Evolutionary conservation across 2,797 vertebrate genomes (phyloP), one percentile per base, ranked within the genome.

Genomic region (Fistularia tabacaria): DNA sequence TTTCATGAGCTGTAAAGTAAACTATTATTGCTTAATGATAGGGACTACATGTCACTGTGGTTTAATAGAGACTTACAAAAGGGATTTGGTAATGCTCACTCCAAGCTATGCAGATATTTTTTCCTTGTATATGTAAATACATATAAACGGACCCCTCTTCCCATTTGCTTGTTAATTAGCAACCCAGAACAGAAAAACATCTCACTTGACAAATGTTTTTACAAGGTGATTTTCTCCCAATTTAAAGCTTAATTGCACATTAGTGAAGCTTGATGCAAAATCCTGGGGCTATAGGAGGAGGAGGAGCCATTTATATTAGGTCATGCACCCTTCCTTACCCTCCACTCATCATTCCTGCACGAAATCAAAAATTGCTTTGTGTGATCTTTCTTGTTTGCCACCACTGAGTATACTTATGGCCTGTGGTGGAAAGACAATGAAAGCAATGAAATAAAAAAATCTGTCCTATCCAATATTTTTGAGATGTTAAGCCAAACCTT

Each of bases 1-100:
- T 86, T 89, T 88, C 84, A 91, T 90, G 88, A 90, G 90, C 90
- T 91, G 88, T 89, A 88, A 89, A 89, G 88, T 85, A 90, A 90
- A 92, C 88, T 89, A 91, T 91, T 91, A 90, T 89, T 85, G 85
- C 85, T 90, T 91, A 91, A 91, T 91, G 88, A 92, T 90, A 85
- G 86, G 69, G 79, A 86, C 82, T 87, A 73, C 79, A 84, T 82
- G 86, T 89, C 89, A 91, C 77, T 71, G 82, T 66, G 80, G 80
- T 88, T 74, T 92, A 92, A 91, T 89, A 89, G 85, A 91, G 87
- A 92, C 82, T 60, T 89, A 91, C 90, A 85, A 90, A 84, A 73
- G 62, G 76, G 80, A 76, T 83, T 83, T 71, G 76, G 68, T 85
- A 86, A 88, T 85, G 82, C 71, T 80, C 71, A 83, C 76, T 60